phyloP scores from a whole-genome alignment of 2,113 vertebrate species.

The Syngnathus typhle region DNA sequence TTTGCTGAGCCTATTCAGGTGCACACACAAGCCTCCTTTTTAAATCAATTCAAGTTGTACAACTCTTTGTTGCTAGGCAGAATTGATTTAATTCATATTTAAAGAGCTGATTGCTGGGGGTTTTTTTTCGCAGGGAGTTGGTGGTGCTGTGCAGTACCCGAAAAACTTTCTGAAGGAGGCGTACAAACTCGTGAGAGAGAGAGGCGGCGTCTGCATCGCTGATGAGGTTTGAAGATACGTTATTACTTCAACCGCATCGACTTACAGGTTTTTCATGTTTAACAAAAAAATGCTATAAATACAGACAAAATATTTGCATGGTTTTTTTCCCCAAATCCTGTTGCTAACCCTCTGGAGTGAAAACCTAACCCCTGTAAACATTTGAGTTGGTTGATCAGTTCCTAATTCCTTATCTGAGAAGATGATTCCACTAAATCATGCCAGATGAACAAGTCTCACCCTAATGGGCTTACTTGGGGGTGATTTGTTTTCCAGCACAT shows the following conservation, averaged over 20 bases:
- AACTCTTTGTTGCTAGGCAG: too few species aligned
- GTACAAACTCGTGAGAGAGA: slow-evolving; percentile 77
- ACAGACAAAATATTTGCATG: too few species aligned
- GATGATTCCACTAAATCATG: not conserved
- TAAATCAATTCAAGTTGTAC: too few species aligned
- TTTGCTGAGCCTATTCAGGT: slow-evolving; percentile 95
- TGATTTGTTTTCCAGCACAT: not conserved
- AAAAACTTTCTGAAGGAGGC: slow-evolving; percentile 83
- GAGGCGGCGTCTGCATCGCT: slow-evolving; percentile 83
- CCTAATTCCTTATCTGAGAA: not conserved
- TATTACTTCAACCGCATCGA: not conserved
- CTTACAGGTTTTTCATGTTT: too few species aligned
- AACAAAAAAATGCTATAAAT: too few species aligned
- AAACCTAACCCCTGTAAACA: not conserved
- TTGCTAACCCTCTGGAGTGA: not conserved
- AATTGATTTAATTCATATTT: not conserved
- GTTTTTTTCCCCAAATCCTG: too few species aligned
- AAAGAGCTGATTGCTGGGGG: not conserved
- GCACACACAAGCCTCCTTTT: too few species aligned
- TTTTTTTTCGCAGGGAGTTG: slow-evolving; percentile 74
- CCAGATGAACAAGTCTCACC: not conserved
- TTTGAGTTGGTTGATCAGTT: not conserved
- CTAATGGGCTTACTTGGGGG: not conserved
- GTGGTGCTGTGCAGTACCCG: slow-evolving; percentile 86
- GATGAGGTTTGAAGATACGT: slow-evolving; percentile 78